Base-by-base conservation (phyloP, 1,140 invertebrate genomes). In the Polypedilum vanderplanki region DNA sequence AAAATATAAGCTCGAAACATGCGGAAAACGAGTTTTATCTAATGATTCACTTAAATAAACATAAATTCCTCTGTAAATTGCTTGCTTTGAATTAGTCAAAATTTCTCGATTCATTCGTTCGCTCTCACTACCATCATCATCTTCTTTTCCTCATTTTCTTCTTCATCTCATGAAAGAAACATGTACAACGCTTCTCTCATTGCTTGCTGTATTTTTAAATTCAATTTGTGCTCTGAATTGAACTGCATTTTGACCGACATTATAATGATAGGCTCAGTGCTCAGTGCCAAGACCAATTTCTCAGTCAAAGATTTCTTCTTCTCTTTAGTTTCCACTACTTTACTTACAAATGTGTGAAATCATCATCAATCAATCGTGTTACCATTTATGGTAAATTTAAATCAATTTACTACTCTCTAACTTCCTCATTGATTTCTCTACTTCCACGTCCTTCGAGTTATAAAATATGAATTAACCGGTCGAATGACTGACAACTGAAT, bases 161-260 rank as follows among this genome's bases (percentile, higher is more conserved):
- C 24, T 33, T 33, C 5, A 33, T 33, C 24, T 33, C 24, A 33
- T 33, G 2, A 33, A 33, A 33, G 2, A 3, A 33, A 5, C 24
- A 33, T 57, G 46, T 57, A 17, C n/a, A 57, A 57, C 8, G 24
- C 5, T 33, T 33, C 24, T 33, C 24, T 33, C 24, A 33, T 33
- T 57, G 46, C 46, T 57, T 57, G 10, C n/a, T 57, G 46, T 46
- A 46, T 46, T 46, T 15, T 46, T 46, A 46, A 46, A 33, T 33
- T 33, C 41, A 46, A 46, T 46, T 46, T 46, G 41, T 9, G 41
- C 15, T 46, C 41, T 46, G 8, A 12, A 46, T 46, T 46, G 9
- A 57, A 57, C n/a, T 57, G 46, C 46, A 57, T 57, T 57, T 57
- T 57, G 46, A 57, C 46, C 46, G 46, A 57, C 24, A 57, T 57